phyloP scores from a whole-genome alignment of 1,140 invertebrate genomes.

The Tetramorium alpestre region DNA sequence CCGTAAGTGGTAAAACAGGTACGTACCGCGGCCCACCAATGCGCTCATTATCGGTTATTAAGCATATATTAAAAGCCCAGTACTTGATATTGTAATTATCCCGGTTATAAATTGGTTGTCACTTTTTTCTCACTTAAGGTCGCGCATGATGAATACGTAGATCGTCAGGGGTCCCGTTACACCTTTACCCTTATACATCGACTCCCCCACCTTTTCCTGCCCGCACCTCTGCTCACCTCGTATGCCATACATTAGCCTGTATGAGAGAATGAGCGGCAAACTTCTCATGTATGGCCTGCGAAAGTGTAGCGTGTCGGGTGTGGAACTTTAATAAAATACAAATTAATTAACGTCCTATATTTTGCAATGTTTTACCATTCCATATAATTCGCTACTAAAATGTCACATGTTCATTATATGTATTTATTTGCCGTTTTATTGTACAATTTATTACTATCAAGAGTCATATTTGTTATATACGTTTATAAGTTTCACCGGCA shows the following conservation, averaged over 20 bases:
- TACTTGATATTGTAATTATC: slow-evolving; percentile 81
- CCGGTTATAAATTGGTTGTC: slow-evolving; percentile 80
- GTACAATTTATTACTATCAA: not conserved
- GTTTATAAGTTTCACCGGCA: not conserved
- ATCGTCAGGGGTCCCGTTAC: slow-evolving; percentile 76
- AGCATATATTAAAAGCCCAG: slow-evolving; percentile 70
- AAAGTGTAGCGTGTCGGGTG: not conserved
- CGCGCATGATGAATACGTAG: slow-evolving; percentile 78
- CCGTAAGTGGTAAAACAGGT: slow-evolving; percentile 44
- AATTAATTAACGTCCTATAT: slow-evolving; percentile 7
- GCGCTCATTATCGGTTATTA: slow-evolving; percentile 73
- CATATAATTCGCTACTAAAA: slow-evolving; percentile 6
- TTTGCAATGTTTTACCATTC: not conserved
- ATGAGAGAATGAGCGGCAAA: slow-evolving; percentile 60
- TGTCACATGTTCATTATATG: not conserved
- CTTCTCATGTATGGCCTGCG: slow-evolving; percentile 30
- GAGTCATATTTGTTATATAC: not conserved
- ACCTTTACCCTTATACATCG: slow-evolving; percentile 69
- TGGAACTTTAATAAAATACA: not conserved
- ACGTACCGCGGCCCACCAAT: slow-evolving; percentile 53
- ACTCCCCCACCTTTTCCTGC: slow-evolving; percentile 57
- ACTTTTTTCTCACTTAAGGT: slow-evolving; percentile 77
- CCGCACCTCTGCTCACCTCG: slow-evolving; percentile 59
- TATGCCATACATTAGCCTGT: slow-evolving; percentile 60
- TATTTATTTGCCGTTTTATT: not conserved